Evolutionary conservation across 1,140 invertebrate species (phyloP).

Genomic region (Anagrus nilaparvatae): DNA sequence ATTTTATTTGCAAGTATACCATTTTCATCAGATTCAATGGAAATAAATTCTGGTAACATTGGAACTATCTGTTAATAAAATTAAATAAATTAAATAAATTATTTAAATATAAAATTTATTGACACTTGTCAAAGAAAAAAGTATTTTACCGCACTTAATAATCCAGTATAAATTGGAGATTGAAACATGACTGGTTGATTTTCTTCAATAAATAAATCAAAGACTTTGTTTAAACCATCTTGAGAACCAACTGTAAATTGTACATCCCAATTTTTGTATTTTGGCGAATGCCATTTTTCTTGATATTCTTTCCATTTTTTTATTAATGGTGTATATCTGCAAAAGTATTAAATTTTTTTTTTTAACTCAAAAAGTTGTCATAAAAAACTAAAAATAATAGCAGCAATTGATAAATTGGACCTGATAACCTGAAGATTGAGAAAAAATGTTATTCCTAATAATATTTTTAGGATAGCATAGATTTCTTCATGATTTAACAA

Average conservation of each 20-base stretch:
- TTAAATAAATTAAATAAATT: conserved; percentile 6
- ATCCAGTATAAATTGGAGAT: conserved; percentile 55
- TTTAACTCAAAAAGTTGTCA: too few relatives aligned
- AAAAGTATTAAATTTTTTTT: conserved; percentile 9
- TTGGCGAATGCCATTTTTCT: conserved; percentile 50
- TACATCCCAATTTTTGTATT: conserved; percentile 45
- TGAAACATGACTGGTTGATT: conserved; percentile 58
- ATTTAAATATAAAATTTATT: too few relatives aligned
- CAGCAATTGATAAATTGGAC: too few relatives aligned
- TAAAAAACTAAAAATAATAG: too few relatives aligned
- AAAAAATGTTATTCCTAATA: too few relatives aligned
- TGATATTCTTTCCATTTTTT: conserved; percentile 52
- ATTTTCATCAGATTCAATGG: conserved; percentile 32
- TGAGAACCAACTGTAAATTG: conserved; percentile 59
- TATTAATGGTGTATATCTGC: conserved; percentile 48
- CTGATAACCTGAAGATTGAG: too few relatives aligned
- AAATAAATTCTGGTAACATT: conserved; percentile 26
- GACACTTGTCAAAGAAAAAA: too few relatives aligned
- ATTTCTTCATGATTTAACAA: too few relatives aligned
- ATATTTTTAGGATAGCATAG: too few relatives aligned
- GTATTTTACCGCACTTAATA: conserved; percentile 28
- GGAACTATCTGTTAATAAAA: conserved; percentile 26
- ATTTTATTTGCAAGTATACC: conserved; percentile 34
- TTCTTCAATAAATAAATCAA: conserved; percentile 52
- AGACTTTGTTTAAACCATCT: conserved; percentile 60